Conservation (phyloP, 2,797 vertebrate genomes). For the Phoeniculus purpureus region DNA sequence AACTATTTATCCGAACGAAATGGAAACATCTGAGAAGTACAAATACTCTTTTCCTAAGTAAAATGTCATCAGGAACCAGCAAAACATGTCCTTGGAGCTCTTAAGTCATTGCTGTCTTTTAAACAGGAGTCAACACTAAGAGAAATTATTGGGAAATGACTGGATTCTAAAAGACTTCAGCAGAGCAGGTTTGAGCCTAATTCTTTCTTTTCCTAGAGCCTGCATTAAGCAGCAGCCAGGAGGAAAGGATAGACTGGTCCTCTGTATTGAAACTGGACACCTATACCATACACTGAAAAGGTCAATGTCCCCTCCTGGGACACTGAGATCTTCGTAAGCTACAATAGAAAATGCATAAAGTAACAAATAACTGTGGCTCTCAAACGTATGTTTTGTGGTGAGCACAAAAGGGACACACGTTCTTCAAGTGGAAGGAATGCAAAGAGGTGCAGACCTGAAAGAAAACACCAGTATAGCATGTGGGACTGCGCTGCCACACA, state of each 20-base stretch:
- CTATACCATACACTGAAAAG: not conserved
- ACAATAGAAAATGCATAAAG: not conserved
- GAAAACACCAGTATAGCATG: not conserved
- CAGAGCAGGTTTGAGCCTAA: not conserved
- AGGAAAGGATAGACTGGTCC: not conserved
- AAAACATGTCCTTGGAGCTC: not conserved
- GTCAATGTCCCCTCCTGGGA: not conserved
- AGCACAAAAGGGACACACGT: not conserved
- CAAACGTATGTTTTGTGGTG: not conserved
- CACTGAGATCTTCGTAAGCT: not conserved
- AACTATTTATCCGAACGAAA: not conserved
- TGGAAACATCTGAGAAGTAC: not conserved
- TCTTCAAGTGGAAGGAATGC: not conserved
- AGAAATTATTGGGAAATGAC: not conserved
- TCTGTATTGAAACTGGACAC: not conserved
- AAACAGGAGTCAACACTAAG: not conserved
- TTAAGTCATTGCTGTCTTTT: not conserved
- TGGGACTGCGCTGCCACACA: not conserved
- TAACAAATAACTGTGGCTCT: not conserved
- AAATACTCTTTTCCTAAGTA: not conserved
- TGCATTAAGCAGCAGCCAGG: not conserved
- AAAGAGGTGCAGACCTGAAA: not conserved
- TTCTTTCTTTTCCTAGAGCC: not conserved
- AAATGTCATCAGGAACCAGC: not conserved
- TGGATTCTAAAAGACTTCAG: conserved; percentile 2